Evolutionary conservation across 2,113 vertebrate species (phyloP).

Genomic region (Corythoichthys haematopterus): DNA sequence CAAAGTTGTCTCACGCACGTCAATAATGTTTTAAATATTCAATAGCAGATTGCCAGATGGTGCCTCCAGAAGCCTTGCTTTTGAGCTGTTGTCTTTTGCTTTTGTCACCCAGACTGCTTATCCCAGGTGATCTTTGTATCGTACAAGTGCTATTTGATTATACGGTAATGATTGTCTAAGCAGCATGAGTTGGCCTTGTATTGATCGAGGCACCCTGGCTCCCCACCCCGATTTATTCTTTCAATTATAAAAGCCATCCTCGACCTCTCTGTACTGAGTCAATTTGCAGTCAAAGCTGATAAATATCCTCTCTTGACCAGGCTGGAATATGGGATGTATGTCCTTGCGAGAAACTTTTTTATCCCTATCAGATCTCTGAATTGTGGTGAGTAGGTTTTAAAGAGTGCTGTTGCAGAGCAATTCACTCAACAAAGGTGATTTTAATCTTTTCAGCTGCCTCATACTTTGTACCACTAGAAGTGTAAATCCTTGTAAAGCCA

Average conservation of each 20-base stretch:
- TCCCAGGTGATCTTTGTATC: not conserved
- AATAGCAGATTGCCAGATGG: not conserved
- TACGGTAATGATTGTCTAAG: conserved; percentile 28
- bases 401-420: not conserved
- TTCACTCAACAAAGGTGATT: not conserved
- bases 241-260: conserved; percentile 20
- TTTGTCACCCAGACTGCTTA: not conserved
- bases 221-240: conserved; percentile 21
- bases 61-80: not conserved
- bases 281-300: conserved; percentile 12
- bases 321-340: not conserved
- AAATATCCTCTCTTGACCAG: not conserved
- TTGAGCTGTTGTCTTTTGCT: not conserved
- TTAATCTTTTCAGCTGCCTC: not conserved
- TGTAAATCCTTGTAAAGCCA: not conserved
- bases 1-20: not conserved
- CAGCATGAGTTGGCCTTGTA: conserved; percentile 18
- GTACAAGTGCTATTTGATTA: conserved; percentile 8
- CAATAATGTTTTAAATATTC: not conserved
- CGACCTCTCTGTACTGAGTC: conserved; percentile 6
- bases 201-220: conserved; percentile 32
- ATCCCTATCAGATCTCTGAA: not conserved
- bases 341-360: conserved; percentile 2
- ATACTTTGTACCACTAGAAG: not conserved
- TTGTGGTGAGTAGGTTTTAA: not conserved